phyloP scores from a whole-genome alignment of 2,888 invertebrate genomes.

The Amitus sp. region DNA sequence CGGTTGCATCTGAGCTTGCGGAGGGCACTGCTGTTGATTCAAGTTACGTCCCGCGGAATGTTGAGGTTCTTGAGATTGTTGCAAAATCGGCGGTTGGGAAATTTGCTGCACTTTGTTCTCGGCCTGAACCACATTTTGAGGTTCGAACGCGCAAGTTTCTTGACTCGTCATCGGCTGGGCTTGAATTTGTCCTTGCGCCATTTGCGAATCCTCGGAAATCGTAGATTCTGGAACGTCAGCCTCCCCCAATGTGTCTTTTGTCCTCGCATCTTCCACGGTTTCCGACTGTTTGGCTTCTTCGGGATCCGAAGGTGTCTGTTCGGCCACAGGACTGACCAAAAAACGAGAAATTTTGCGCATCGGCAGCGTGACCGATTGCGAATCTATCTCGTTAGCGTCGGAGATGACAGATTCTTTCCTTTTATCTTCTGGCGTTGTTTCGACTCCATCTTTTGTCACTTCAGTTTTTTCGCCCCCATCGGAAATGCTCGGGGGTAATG shows the following conservation, averaged over 20 bases:
- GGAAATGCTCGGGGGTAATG: constrained; percentile 11
- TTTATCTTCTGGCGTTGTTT: constrained; percentile 7
- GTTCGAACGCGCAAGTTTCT: not conserved
- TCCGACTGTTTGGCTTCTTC: not conserved
- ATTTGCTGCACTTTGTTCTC: constrained; percentile 12
- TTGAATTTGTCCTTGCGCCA: not conserved
- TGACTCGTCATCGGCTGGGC: not conserved
- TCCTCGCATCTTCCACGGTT: not conserved
- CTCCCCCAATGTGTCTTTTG: not conserved
- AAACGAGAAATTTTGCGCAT: constrained; percentile 81
- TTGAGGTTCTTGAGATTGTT: no score
- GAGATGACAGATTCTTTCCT: constrained; percentile 19
- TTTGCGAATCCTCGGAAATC: not conserved
- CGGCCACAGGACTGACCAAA: constrained; percentile 83
- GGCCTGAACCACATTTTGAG: constrained; percentile 11
- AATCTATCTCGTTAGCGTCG: constrained; percentile 40
- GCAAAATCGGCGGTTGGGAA: constrained; percentile 11
- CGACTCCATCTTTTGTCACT: constrained; percentile 6
- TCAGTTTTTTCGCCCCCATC: constrained; percentile 13
- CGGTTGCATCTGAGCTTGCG: no score
- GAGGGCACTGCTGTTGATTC: no score
- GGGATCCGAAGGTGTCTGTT: constrained; percentile 60
- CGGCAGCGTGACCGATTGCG: constrained; percentile 60
- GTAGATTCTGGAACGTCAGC: not conserved
- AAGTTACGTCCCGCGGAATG: no score